A percentile compares a stretch with the other conserved stretches of the same genome.
Evolutionary conservation across 37 sponge, comb jelly and placozoan genomes (phyloP).

Genomic region (Amphimedon queenslandica): DNA sequence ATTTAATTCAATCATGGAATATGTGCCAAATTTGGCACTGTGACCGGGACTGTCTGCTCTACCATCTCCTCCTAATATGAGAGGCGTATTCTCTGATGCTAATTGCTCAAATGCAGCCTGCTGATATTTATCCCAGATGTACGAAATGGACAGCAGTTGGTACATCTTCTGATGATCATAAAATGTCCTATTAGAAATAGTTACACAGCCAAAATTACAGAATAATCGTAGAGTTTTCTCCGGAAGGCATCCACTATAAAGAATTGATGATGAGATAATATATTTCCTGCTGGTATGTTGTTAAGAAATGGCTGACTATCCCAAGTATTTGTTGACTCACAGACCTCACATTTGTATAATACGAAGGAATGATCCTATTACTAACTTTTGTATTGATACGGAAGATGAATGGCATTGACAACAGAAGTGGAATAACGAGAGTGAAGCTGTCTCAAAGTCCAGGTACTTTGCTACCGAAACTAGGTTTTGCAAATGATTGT

Average conservation of each 20-base stretch:
- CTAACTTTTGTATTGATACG: neutral
- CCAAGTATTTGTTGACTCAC: too few species aligned
- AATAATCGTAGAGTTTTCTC: neutral
- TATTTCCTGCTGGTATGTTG: conserved; percentile 33
- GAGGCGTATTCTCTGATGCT: neutral
- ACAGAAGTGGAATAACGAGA: conserved; percentile 20
- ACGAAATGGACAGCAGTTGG: neutral
- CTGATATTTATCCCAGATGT: neutral
- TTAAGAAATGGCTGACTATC: conserved; percentile 32
- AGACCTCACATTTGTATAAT: conserved; percentile 6
- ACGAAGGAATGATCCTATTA: conserved; percentile 25
- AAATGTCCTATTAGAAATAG: neutral
- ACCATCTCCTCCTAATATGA: conserved; percentile 11
- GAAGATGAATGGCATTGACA: neutral
- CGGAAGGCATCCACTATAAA: neutral
- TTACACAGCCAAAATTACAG: neutral
- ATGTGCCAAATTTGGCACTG: too few species aligned
- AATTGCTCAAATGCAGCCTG: neutral
- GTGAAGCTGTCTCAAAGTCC: conserved; percentile 21
- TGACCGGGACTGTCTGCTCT: too few species aligned
- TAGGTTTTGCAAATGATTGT: neutral
- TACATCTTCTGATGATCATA: neutral
- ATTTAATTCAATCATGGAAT: conserved; percentile 19
- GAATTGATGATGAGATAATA: too few species aligned
- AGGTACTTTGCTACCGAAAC: conserved; percentile 16